These are phyloP conservation scores for Vanessa tameamea DNA, from an alignment of 1,140 invertebrate species.

Conservation along the genomic window DNA sequence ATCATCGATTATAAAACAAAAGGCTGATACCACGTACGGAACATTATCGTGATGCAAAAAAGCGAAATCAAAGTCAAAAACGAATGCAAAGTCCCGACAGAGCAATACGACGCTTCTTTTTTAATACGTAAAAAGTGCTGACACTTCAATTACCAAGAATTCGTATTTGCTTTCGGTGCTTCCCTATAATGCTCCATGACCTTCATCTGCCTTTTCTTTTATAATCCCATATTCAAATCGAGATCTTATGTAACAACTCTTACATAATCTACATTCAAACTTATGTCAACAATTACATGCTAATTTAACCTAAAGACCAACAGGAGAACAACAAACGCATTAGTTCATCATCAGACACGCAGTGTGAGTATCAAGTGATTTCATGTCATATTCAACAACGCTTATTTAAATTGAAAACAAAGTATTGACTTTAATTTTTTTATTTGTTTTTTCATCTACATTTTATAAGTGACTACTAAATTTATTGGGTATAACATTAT, in stretches of 20 bases:
- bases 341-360: conserved; percentile 42
- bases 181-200: too few species aligned
- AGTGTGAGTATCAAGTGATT: conserved; percentile 76
- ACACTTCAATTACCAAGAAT: too few species aligned
- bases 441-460: conserved; percentile 63
- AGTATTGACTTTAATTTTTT: conserved; percentile 50
- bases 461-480: conserved; percentile 71
- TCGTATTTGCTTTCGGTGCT: too few species aligned
- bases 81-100: too few species aligned
- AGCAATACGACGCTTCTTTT: too few species aligned
- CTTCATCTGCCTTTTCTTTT: too few species aligned
- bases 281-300: conserved; percentile 53
- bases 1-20: too few species aligned
- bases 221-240: background rate
- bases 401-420: conserved; percentile 68
- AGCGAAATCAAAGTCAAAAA: too few species aligned
- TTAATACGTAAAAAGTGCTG: too few species aligned
- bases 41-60: too few species aligned
- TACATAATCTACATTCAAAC: background rate
- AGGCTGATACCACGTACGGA: too few species aligned
- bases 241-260: background rate
- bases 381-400: conserved; percentile 75
- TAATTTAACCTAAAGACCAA: conserved; percentile 73
- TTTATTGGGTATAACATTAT: conserved; percentile 74
- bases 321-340: conserved; percentile 56